Evolutionary conservation across 2,888 invertebrate species (phyloP).

Genomic region (Hydrotaea cyrtoneurina): DNA sequence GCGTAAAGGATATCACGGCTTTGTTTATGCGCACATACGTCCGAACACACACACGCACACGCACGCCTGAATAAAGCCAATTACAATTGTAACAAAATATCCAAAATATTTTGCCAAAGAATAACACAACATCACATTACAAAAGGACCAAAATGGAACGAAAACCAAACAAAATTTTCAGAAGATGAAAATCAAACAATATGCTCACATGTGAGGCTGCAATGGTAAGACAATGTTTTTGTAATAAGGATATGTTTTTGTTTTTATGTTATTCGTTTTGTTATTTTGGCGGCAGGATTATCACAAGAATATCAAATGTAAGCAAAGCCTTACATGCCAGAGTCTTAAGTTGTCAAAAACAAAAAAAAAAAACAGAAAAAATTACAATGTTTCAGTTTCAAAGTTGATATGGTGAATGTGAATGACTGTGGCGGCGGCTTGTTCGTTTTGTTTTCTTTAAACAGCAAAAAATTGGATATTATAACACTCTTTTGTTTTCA

Average conservation of each 20-base stretch:
- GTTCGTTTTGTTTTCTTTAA: constrained; percentile 22
- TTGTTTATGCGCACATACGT: background rate
- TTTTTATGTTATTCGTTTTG: background rate
- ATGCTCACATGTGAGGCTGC: background rate
- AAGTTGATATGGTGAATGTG: too few relatives aligned
- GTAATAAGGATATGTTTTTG: background rate
- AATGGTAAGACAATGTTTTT: background rate
- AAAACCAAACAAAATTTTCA: constrained; percentile 10
- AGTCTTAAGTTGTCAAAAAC: constrained; percentile 61
- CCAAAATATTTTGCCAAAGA: constrained; percentile 23
- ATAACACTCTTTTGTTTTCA: constrained; percentile 41
- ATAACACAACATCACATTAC: background rate
- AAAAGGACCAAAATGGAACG: constrained; percentile 1
- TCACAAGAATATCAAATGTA: constrained; percentile 37
- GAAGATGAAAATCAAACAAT: constrained; percentile 33
- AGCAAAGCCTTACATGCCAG: constrained; percentile 31
- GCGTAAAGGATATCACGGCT: background rate
- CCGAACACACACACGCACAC: background rate
- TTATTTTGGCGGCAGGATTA: constrained; percentile 63
- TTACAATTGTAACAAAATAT: constrained; percentile 46
- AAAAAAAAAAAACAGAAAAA: constrained; percentile 19
- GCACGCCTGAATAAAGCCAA: constrained; percentile 49
- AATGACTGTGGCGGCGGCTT: background rate
- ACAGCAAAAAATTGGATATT: constrained; percentile 41
- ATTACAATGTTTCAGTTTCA: constrained; percentile 21